phyloP scores from a whole-genome alignment of 2,797 vertebrate species.

The Pipistrellus pipistrellus region DNA sequence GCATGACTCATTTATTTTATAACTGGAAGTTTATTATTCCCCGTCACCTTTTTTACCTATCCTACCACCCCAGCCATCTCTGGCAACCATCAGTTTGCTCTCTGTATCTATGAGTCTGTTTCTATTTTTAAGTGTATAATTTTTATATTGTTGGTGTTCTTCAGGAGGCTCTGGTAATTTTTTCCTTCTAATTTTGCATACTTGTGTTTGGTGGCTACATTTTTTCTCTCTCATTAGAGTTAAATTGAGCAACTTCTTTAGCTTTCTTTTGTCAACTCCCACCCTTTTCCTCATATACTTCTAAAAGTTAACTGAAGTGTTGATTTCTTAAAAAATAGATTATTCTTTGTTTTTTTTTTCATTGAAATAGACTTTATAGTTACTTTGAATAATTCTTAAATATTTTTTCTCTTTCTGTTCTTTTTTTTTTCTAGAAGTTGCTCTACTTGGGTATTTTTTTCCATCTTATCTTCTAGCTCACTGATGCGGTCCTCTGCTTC shows the following conservation, averaged over 20 bases:
- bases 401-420: constrained; percentile 87
- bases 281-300: constrained; percentile 89
- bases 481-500: no score
- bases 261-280: constrained; percentile 88
- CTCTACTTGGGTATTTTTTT: no score
- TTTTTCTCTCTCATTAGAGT: constrained; percentile 92
- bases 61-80: background rate
- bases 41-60: background rate
- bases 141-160: constrained; percentile 87
- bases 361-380: constrained; percentile 93
- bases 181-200: constrained; percentile 91
- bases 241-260: constrained; percentile 92
- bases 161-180: constrained; percentile 90
- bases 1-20: background rate
- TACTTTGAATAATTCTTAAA: constrained; percentile 92
- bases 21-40: background rate
- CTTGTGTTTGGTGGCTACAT: constrained; percentile 89
- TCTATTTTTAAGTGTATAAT: constrained; percentile 85
- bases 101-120: background rate
- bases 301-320: constrained; percentile 90
- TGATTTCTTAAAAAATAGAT: constrained; percentile 94
- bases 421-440: no score
- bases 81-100: background rate
- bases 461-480: no score
- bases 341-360: constrained; percentile 91